phyloP scores from a whole-genome alignment of 1,140 invertebrate species.

The Caenorhabditis latens region DNA sequence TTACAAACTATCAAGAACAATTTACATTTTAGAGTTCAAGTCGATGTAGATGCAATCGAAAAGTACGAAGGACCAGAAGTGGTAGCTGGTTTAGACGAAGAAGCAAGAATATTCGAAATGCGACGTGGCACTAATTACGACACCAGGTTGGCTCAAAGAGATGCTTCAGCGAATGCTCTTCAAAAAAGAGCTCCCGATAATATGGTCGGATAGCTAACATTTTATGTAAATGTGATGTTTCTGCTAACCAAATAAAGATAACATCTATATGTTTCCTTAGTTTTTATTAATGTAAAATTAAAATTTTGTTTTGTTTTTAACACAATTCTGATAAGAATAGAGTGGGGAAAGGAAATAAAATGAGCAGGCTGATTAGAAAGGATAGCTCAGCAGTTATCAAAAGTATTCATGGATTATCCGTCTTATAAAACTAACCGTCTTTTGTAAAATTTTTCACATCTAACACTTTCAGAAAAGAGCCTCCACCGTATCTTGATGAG shows the following conservation, averaged over 20 bases:
- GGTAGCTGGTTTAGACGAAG: slow-evolving; percentile 60
- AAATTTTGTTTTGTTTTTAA: neutral
- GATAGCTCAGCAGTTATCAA: too few relatives aligned
- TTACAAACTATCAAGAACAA: slow-evolving; percentile 14
- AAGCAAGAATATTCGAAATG: slow-evolving; percentile 62
- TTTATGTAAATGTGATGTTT: slow-evolving; percentile 46
- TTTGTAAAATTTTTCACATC: neutral
- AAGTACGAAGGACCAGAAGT: slow-evolving; percentile 55
- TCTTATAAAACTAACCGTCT: neutral
- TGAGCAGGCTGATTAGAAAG: too few relatives aligned
- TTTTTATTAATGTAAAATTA: neutral
- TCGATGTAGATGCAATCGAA: slow-evolving; percentile 68
- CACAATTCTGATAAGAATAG: neutral
- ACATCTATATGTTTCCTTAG: slow-evolving; percentile 40
- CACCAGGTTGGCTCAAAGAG: slow-evolving; percentile 59
- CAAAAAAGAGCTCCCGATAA: slow-evolving; percentile 36
- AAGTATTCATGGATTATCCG: neutral
- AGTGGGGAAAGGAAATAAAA: neutral
- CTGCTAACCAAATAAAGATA: slow-evolving; percentile 30
- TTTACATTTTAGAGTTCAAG: slow-evolving; percentile 45
- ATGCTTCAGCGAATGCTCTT: slow-evolving; percentile 42
- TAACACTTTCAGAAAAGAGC: neutral
- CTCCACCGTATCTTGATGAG: slow-evolving; percentile 18
- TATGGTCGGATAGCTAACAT: slow-evolving; percentile 29
- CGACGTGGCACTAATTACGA: slow-evolving; percentile 59